These are phyloP conservation scores for Acrobasis suavella DNA, from an alignment of 2,888 invertebrate species.

Conservation along the genomic window DNA sequence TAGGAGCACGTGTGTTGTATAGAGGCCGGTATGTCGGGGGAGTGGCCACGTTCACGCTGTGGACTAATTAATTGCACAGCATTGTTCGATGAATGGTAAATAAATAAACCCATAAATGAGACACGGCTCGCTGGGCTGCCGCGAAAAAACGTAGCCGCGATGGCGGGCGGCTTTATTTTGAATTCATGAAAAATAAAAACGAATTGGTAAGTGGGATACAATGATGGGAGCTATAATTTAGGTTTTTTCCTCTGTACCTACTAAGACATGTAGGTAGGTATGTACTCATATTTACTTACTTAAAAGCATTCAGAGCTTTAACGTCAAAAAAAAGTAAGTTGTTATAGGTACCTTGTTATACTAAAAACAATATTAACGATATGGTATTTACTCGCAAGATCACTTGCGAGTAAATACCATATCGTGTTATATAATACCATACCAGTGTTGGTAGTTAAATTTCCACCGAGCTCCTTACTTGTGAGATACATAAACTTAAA, in stretches of 20 bases:
- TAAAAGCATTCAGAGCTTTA: too few species aligned
- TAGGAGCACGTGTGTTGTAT: constrained; percentile 10
- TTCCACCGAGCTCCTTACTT: too few species aligned
- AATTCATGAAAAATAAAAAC: not conserved
- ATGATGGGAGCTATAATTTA: not conserved
- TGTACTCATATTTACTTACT: too few species aligned
- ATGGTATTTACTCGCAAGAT: too few species aligned
- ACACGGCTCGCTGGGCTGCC: constrained; percentile 4
- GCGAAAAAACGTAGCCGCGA: not conserved
- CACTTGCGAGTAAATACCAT: too few species aligned
- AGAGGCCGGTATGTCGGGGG: constrained; percentile 19
- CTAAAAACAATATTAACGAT: too few species aligned
- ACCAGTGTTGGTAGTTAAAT: too few species aligned
- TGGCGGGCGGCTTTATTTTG: not conserved
- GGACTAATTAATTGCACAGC: constrained; percentile 30
- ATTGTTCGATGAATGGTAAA: constrained; percentile 25
- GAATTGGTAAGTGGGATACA: not conserved
- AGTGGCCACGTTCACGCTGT: constrained; percentile 24
- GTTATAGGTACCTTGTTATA: too few species aligned
- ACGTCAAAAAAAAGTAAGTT: too few species aligned
- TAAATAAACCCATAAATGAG: constrained; percentile 20
- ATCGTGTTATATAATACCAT: too few species aligned
- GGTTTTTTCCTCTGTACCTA: not conserved
- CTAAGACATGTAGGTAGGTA: too few species aligned
- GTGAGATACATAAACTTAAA: too few species aligned